Evolutionary conservation across 2,113 vertebrate genomes (phyloP).

Genomic region (Menura novaehollandiae): DNA sequence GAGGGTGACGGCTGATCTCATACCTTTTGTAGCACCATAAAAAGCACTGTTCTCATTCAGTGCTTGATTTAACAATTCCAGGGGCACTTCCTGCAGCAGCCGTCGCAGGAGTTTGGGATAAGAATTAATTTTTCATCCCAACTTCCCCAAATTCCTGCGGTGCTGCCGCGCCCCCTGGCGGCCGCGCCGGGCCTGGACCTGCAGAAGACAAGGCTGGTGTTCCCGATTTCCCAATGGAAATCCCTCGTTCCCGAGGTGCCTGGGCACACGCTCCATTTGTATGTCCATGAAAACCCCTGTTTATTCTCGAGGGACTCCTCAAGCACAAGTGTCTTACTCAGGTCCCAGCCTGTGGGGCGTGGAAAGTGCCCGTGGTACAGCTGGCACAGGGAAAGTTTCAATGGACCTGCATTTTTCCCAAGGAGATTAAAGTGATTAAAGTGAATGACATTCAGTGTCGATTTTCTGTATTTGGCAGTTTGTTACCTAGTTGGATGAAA

Average conservation of each 20-base stretch:
- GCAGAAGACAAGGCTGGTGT: background rate
- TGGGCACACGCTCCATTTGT: background rate
- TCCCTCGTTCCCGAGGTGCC: background rate
- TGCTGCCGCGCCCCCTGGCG: background rate
- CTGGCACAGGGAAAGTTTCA: background rate
- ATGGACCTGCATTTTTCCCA: background rate
- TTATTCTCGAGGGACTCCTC: background rate
- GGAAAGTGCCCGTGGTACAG: background rate
- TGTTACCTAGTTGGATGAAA: background rate
- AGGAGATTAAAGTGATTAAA: background rate
- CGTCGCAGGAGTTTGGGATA: background rate
- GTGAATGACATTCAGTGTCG: background rate
- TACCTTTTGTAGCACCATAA: background rate
- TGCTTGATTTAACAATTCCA: background rate
- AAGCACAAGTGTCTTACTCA: background rate
- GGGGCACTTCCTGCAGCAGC: background rate
- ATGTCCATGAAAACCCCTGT: background rate
- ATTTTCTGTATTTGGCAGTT: background rate
- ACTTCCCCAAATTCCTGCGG: background rate
- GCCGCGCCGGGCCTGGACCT: fast-evolving
- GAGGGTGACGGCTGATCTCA: background rate
- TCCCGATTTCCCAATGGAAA: background rate
- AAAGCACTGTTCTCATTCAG: background rate
- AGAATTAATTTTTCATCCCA: background rate
- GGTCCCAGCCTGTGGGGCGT: background rate